Conservation (phyloP, 2,888 invertebrate species). For the Yponomeuta sedellus region DNA sequence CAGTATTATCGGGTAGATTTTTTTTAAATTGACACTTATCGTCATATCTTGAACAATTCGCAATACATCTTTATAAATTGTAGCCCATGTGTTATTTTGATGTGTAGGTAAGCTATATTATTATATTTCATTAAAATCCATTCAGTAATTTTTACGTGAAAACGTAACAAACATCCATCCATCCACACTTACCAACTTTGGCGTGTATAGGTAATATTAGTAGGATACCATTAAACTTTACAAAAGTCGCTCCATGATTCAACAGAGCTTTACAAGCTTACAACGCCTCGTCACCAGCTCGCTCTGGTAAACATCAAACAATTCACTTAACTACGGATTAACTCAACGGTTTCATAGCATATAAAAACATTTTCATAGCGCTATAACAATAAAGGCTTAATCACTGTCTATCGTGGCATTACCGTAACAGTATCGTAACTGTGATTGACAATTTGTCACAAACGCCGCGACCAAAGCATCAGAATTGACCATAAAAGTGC, state of each 20-base stretch:
- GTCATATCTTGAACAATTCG: too few species aligned
- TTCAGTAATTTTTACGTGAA: too few species aligned
- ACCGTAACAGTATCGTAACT: conserved; percentile 52
- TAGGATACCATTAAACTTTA: too few species aligned
- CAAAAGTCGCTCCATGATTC: background rate
- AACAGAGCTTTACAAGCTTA: conserved; percentile 16
- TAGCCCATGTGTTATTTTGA: too few species aligned
- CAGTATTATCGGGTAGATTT: too few species aligned
- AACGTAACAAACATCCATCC: too few species aligned
- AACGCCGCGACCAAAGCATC: conserved; percentile 63
- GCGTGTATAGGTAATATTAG: too few species aligned
- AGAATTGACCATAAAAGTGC: conserved; percentile 76
- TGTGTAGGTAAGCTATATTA: too few species aligned
- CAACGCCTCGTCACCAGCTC: background rate
- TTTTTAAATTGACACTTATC: too few species aligned
- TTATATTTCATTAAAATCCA: too few species aligned
- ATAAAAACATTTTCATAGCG: conserved; percentile 56
- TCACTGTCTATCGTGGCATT: conserved; percentile 66
- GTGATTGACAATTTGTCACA: conserved; percentile 46
- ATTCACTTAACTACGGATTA: conserved; percentile 33
- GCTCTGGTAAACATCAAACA: conserved; percentile 34
- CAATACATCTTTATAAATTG: too few species aligned
- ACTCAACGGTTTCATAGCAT: conserved; percentile 44
- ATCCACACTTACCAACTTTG: too few species aligned
- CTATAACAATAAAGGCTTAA: conserved; percentile 68